Evolutionary conservation across 2,797 vertebrate genomes (phyloP), one percentile per base, ranked within the genome.

Genomic region (Bufotes viridis): DNA sequence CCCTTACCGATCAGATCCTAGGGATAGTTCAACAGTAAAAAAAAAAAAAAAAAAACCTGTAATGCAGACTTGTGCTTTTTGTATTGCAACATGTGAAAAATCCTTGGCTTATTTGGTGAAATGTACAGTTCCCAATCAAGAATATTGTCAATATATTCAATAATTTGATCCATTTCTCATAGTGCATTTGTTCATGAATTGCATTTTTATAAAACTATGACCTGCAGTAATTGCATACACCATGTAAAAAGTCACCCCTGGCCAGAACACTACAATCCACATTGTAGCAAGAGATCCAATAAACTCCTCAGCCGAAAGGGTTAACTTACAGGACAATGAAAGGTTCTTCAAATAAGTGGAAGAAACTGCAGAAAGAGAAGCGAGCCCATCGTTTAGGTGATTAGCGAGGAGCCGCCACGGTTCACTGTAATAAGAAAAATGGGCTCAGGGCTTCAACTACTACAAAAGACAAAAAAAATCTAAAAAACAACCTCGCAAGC

Each of bases 401-500:
- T 17, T 8, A 42, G 24, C 24, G 9, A 13, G 63, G 63, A 67
- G 63, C 63, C 1, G 29, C 18, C 70, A 76, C 11, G 18, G 4
- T 4, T 15, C 24, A 34, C 14, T 69, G 67, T 29, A 70, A 72
- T 69, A 2, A 15, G 29, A n/a, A 20, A 9, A 7, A 72, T 72
- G 49, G 49, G 18, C 72, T 51, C 72, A 42, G 11, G 29, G 29
- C 72, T 49, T 51, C 6, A 51, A 75, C 42, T 75, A 53, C 22
- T 53, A 51, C 9, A 49, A 4, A 75, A 75, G 14, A n/a, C n/a
- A 51, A 51, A 70, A 11, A 29, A 34, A 18, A 61, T 1, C 5
- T 42, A 42, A 42, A 34, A 42, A 42, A 92, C 92, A 95, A 94
- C 49, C 75, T 14, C 94, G 94, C 92, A 95, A 91, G 90, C 90